phyloP scores from a whole-genome alignment of 2,888 invertebrate species.

The Andrena chrysosceles region DNA sequence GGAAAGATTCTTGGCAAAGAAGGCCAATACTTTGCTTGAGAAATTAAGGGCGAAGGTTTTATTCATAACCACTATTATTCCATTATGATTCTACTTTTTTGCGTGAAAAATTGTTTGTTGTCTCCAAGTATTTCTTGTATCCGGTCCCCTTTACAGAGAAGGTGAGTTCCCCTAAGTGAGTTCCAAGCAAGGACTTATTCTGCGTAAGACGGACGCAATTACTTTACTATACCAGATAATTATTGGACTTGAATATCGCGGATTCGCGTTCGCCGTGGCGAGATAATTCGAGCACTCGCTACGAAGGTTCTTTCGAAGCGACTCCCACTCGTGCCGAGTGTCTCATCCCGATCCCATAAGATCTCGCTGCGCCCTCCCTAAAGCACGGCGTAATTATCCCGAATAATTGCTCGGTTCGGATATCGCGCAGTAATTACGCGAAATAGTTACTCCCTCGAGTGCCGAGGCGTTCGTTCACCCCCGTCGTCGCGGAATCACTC shows the following conservation, averaged over 20 bases:
- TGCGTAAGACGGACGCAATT: not conserved
- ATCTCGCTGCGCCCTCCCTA: not conserved
- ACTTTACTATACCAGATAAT: slow-evolving; percentile 8
- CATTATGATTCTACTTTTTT: no score
- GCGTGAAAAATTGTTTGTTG: no score
- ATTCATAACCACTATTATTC: no score
- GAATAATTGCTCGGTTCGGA: slow-evolving; percentile 18
- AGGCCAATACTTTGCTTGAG: no score
- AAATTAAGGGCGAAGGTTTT: no score
- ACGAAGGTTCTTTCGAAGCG: not conserved
- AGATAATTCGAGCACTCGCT: slow-evolving; percentile 7
- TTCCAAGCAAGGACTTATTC: no score
- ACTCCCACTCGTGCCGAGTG: not conserved
- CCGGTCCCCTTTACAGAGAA: no score
- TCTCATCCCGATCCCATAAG: slow-evolving; percentile 3
- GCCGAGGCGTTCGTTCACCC: not conserved
- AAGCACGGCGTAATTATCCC: slow-evolving; percentile 6
- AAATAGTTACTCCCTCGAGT: not conserved
- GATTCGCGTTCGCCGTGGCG: slow-evolving; percentile 14
- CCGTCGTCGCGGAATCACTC: not conserved
- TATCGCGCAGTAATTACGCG: slow-evolving; percentile 12
- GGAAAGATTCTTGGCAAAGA: no score
- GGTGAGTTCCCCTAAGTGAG: no score
- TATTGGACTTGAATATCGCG: slow-evolving; percentile 35
- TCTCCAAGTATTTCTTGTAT: no score